Evolutionary conservation across 2,797 vertebrate species (phyloP), one percentile per base, ranked within the genome.

Genomic region (Macroramphosus scolopax): DNA sequence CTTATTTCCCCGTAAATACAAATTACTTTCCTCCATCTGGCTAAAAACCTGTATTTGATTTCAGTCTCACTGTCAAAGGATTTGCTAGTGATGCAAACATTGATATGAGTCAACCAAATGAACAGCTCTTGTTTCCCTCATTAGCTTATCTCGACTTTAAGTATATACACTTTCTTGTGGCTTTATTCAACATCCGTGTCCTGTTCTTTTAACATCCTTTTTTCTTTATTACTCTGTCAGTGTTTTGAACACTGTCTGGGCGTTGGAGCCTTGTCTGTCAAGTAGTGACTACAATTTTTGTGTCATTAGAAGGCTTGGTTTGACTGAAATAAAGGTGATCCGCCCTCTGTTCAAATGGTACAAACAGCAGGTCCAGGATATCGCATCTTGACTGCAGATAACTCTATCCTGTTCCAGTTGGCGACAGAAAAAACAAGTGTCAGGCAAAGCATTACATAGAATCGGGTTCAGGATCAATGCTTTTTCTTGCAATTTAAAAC

Each of bases 151-250:
- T 57, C 3, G 3, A 57, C 54, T 63, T 60, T 51, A 61, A 59
- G 59, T 84, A 72, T 60, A 63, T 69, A 72, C 47, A 73, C 73
- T 79, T 84, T 81, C 72, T 55, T 32, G 16, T 49, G 42, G 55
- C 67, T 77, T 83, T 74, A 75, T 81, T 80, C 75, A 80, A 87
- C 82, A 88, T 88, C 86, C 84, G 84, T 82, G 71, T 88, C 65
- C 78, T 82, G 78, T 63, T 81, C 66, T 73, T 72, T 69, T 70
- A 63, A 84, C 75, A 79, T 87, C 86, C 84, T 86, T 80, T 83
- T 82, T 84, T 79, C 68, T 75, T 87, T 81, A 83, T 81, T 78
- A 35, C 59, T 63, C 74, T 83, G 80, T 78, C 73, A 82, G 74
- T 57, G 44, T 80, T 81, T 84, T 77, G 13, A 52, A 73, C 58